Conservation (phyloP, 1,140 invertebrate species). For the Hyphantria cunea region DNA sequence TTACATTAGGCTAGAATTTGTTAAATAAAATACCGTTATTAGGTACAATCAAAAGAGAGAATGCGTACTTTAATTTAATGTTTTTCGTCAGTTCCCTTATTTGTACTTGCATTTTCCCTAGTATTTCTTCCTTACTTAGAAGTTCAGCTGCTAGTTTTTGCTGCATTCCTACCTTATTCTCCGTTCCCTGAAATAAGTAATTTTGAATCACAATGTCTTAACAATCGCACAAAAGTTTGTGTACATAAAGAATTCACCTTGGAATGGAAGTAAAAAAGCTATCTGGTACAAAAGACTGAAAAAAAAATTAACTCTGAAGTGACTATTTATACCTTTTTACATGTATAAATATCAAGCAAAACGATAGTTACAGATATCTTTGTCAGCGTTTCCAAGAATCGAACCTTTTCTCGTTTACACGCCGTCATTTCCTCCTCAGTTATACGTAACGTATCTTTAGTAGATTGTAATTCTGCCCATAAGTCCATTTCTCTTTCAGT, state of each 20-base stretch:
- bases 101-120: conserved; percentile 70
- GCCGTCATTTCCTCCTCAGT: conserved; percentile 69
- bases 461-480: conserved; percentile 69
- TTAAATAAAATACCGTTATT: too few species aligned
- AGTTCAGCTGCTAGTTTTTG: conserved; percentile 71
- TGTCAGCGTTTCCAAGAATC: conserved; percentile 68
- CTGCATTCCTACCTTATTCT: conserved; percentile 69
- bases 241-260: conserved; percentile 43
- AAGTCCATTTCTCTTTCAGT: conserved; percentile 72
- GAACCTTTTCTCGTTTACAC: conserved; percentile 69
- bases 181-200: conserved; percentile 57
- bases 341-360: background rate
- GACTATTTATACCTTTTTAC: background rate
- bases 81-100: conserved; percentile 69
- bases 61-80: conserved; percentile 66
- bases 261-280: conserved; percentile 42
- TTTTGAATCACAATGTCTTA: background rate
- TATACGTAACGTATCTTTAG: conserved; percentile 64
- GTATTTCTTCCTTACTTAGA: conserved; percentile 68
- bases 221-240: conserved; percentile 6
- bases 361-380: conserved; percentile 65
- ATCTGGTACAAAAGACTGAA: conserved; percentile 59
- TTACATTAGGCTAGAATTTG: background rate
- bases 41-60: too few species aligned
- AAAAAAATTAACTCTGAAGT: conserved; percentile 39